These are phyloP conservation scores for Schizopygopsis malacanthus DNA, from an alignment of 2,797 vertebrate species.

Conservation along the genomic window DNA sequence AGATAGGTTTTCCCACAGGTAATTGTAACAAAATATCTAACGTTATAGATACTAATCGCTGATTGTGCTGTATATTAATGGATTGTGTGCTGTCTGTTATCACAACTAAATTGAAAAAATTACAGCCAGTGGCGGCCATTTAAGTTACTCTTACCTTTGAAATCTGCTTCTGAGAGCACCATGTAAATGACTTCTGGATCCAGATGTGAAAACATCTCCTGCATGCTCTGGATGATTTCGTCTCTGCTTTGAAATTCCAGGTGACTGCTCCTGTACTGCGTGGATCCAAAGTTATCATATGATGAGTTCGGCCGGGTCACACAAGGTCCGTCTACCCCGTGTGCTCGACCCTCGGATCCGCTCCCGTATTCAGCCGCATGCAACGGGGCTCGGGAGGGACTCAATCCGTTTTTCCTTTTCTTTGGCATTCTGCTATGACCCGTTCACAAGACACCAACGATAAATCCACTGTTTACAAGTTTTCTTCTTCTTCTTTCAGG, in stretches of 20 bases:
- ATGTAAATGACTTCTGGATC: slow-evolving; percentile 93
- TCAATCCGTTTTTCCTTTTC: slow-evolving; percentile 86
- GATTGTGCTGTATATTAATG: background rate
- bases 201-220: slow-evolving; percentile 95
- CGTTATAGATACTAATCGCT: background rate
- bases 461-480: slow-evolving; percentile 20
- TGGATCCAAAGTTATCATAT: background rate
- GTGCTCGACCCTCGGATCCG: slow-evolving; percentile 51
- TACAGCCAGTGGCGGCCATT: background rate
- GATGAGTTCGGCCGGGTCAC: slow-evolving; percentile 24
- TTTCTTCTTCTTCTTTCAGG: too few relatives aligned
- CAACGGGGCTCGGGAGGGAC: slow-evolving; percentile 79
- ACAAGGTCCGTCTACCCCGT: slow-evolving; percentile 48
- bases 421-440: slow-evolving; percentile 83
- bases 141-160: slow-evolving; percentile 83
- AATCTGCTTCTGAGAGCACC: slow-evolving; percentile 94
- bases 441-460: background rate
- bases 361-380: slow-evolving; percentile 56
- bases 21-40: background rate
- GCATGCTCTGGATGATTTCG: slow-evolving; percentile 83
- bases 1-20: background rate
- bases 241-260: slow-evolving; percentile 72
- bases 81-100: background rate
- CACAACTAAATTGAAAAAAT: background rate
- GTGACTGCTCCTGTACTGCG: background rate